Conservation (phyloP, 2,888 invertebrate species). For the Aphrophora alni region DNA sequence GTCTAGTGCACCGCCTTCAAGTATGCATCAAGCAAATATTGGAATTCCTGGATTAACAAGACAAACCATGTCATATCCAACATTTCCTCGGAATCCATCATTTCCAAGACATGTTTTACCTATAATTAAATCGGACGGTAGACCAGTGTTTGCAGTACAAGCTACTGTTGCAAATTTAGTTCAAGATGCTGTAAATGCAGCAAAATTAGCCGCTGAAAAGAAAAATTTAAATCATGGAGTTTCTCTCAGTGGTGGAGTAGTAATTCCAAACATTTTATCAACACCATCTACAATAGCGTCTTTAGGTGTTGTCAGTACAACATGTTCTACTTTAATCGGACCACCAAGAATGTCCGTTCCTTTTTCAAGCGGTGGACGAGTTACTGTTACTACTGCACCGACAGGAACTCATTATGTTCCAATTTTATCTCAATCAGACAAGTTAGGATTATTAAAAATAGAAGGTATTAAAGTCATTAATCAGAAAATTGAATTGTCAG, state of each 20-base stretch:
- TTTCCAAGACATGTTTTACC: slow-evolving; percentile 38
- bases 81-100: slow-evolving; percentile 25
- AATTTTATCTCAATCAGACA: slow-evolving; percentile 35
- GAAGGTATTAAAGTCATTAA: slow-evolving; percentile 37
- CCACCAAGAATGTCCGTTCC: slow-evolving; percentile 40
- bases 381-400: slow-evolving; percentile 27
- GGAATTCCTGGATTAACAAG: slow-evolving; percentile 30
- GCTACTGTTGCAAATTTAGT: slow-evolving; percentile 48
- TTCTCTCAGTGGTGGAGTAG: slow-evolving; percentile 1
- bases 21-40: slow-evolving; percentile 34
- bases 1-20: slow-evolving; percentile 22
- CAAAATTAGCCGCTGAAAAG: slow-evolving; percentile 41
- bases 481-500: slow-evolving; percentile 20
- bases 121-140: slow-evolving; percentile 35
- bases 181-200: slow-evolving; percentile 49
- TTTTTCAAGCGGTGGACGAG: slow-evolving; percentile 24
- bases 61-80: slow-evolving; percentile 28
- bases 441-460: slow-evolving; percentile 36
- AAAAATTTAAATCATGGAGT: slow-evolving; percentile 31
- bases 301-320: slow-evolving; percentile 36
- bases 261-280: slow-evolving; percentile 30
- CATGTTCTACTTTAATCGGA: slow-evolving; percentile 26
- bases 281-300: slow-evolving; percentile 29
- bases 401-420: slow-evolving; percentile 31
- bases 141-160: slow-evolving; percentile 43